Base-by-base conservation (phyloP, 1,140 invertebrate genomes). In the Bombus confusus region DNA sequence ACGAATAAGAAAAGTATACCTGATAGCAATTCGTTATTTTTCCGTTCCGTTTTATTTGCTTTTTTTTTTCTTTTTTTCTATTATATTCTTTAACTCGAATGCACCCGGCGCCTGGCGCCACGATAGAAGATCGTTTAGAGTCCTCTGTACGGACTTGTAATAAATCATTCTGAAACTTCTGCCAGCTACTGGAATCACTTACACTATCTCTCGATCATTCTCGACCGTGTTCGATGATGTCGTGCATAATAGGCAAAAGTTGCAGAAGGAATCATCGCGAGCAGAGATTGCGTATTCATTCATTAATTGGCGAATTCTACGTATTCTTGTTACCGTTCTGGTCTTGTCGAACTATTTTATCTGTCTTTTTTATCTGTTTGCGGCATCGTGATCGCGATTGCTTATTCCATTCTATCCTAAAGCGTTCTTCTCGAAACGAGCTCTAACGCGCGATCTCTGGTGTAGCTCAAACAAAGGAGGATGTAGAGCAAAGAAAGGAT, bases 71-170 rank as follows among this genome's bases (percentile, higher is more conserved):
- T 41, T 18, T 9, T 18, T 9, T 10, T 28, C 15, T 39, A 25
- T 31, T 22, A 8, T 22, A 28, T 25, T 52, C 43, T 39, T 80
- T n/a, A 28, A 76, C 39, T 80, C 76, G 68, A 80, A 69, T 89
- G 83, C 84, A 80, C 39, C 57, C 39, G 86, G 86, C 87, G 88
- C 86, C 87, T 89, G 69, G 91, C 85, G 81, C 76, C 87, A 59
- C 72, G 79, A 64, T 72, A 39, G 62, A 87, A 71, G 85, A 81
- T 85, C 86, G 85, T 91, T 92, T 91, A 91, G 83, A 92, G 87
- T 90, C 86, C 84, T 80, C 89, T 86, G 72, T 86, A 88, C 68
- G 81, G 87, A 87, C 91, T 89, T 90, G 71, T 86, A 82, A 81
- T 76, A 82, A 90, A 81, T 90, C 86, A 57, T 83, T 85, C 78